phyloP scores from a whole-genome alignment of 2,113 vertebrate genomes.

The Callospermophilus lateralis region DNA sequence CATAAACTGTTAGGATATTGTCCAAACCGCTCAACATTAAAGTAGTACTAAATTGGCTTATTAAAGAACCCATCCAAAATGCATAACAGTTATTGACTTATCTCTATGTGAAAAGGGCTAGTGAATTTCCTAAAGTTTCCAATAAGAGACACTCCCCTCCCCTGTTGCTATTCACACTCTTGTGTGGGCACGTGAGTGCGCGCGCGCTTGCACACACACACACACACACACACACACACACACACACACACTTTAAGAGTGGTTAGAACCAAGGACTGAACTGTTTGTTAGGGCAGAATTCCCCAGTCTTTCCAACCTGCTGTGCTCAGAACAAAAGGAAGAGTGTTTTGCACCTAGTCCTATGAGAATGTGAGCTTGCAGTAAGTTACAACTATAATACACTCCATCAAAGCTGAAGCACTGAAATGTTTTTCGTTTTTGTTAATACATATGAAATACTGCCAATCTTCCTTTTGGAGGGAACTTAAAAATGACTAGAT shows the following conservation, averaged over 20 bases:
- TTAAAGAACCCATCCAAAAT: neutral
- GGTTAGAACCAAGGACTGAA: neutral
- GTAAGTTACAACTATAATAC: neutral
- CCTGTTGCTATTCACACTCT: no score
- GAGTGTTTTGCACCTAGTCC: neutral
- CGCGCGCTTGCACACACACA: no score
- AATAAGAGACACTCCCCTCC: neutral
- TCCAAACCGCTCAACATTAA: neutral
- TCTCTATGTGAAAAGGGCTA: neutral
- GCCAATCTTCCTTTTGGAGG: neutral
- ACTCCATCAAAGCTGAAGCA: neutral
- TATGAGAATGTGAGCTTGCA: neutral
- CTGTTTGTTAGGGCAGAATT: neutral
- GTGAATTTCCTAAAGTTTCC: neutral
- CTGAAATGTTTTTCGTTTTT: neutral
- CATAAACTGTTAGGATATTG: neutral
- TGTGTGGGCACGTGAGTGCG: no score
- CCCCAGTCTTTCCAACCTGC: neutral
- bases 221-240: no score
- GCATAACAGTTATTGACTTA: neutral
- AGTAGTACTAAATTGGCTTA: neutral
- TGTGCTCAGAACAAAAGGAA: neutral
- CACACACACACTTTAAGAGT: neutral
- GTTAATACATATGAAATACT: neutral
- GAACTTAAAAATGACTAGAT: conserved; percentile 5